Conservation (phyloP, 2,888 invertebrate genomes). For the Cephus runcator region DNA sequence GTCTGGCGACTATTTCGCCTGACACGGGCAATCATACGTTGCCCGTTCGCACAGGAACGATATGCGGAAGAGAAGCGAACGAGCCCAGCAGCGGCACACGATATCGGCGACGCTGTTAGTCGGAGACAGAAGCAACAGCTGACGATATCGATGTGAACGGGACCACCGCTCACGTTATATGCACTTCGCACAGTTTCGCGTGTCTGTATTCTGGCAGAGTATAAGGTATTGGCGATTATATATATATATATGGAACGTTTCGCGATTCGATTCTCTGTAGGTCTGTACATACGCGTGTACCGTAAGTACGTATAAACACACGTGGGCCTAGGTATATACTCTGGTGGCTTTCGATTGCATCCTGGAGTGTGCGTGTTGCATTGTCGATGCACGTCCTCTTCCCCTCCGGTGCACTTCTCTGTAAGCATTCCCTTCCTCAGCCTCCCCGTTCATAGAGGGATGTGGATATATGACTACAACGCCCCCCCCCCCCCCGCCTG, state of each 20-base stretch:
- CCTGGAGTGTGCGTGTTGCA: constrained; percentile 10
- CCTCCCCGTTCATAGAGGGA: constrained; percentile 11
- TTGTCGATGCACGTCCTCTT: constrained; percentile 12
- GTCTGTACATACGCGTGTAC: constrained; percentile 30
- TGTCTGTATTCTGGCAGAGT: constrained; percentile 19
- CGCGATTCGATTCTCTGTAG: not conserved
- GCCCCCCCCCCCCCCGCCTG: constrained; percentile 19
- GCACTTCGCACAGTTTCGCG: constrained; percentile 34
- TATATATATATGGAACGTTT: not conserved
- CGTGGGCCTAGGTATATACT: constrained; percentile 20
- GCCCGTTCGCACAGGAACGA: constrained; percentile 6
- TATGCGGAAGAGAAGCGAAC: not conserved
- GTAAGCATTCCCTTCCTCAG: constrained; percentile 15
- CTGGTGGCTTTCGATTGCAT: not conserved
- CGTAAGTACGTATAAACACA: constrained; percentile 40
- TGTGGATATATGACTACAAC: not conserved
- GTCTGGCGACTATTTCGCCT: not conserved
- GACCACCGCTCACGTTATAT: constrained; percentile 35
- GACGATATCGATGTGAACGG: constrained; percentile 45
- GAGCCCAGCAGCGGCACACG: not conserved
- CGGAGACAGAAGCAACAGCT: constrained; percentile 46
- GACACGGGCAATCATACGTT: not conserved
- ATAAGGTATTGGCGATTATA: not conserved
- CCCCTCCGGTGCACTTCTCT: not conserved
- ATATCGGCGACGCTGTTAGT: constrained; percentile 6